These are phyloP conservation scores for Cheilosia soror DNA, from an alignment of 2,888 invertebrate species.

Conservation along the genomic window DNA sequence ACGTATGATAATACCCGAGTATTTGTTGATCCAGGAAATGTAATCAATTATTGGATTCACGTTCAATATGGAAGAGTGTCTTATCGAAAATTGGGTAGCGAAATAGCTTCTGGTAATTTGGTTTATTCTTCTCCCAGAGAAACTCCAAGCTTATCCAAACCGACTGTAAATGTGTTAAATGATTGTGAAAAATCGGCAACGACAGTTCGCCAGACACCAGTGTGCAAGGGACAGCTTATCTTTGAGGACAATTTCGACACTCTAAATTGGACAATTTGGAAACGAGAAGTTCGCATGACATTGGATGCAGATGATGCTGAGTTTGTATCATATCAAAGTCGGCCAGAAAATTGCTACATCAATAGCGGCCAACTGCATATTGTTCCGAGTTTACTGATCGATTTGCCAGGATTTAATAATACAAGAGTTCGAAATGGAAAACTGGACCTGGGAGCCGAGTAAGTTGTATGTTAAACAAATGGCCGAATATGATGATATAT, in stretches of 20 bases:
- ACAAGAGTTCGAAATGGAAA: slow-evolving; percentile 78
- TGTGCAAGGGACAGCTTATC: slow-evolving; percentile 85
- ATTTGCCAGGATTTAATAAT: slow-evolving; percentile 77
- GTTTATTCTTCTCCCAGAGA: neutral
- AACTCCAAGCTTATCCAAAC: neutral
- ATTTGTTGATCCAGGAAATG: slow-evolving; percentile 85
- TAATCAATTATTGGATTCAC: slow-evolving; percentile 87
- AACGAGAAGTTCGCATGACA: slow-evolving; percentile 86
- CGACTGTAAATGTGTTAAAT: neutral
- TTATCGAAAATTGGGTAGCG: slow-evolving; percentile 38
- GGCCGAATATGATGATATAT: neutral
- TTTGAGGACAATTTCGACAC: slow-evolving; percentile 87
- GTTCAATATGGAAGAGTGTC: slow-evolving; percentile 78
- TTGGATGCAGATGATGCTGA: slow-evolving; percentile 84
- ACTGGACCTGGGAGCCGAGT: slow-evolving; percentile 82
- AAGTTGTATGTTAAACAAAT: slow-evolving; percentile 47
- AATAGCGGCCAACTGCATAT: slow-evolving; percentile 81
- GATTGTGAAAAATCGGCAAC: slow-evolving; percentile 40
- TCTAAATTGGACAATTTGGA: slow-evolving; percentile 85
- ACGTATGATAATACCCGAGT: slow-evolving; percentile 84
- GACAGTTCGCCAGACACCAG: slow-evolving; percentile 60
- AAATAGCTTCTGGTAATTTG: neutral
- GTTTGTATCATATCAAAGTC: slow-evolving; percentile 84
- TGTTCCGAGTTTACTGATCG: slow-evolving; percentile 81
- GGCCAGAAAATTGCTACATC: slow-evolving; percentile 80